phyloP scores from a whole-genome alignment of 2,113 vertebrate genomes.

The Cephalopholis sonnerati region DNA sequence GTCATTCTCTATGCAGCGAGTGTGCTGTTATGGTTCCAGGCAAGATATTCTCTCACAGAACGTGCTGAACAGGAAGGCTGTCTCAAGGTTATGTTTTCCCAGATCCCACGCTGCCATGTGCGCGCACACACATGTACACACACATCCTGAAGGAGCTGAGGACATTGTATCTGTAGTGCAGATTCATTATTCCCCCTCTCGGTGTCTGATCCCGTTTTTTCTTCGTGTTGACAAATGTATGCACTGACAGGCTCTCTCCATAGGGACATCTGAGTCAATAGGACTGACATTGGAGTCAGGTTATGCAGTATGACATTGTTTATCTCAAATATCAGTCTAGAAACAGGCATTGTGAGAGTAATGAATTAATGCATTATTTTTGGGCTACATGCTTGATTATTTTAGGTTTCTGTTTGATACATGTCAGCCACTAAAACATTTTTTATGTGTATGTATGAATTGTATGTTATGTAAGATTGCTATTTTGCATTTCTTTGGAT shows the following conservation, averaged over 20 bases:
- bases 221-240: slow-evolving; percentile 48
- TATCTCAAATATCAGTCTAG: slow-evolving; percentile 7
- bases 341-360: neutral
- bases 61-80: slow-evolving; percentile 47
- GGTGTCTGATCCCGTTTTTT: slow-evolving; percentile 42
- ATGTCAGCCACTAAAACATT: neutral
- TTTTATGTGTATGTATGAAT: neutral
- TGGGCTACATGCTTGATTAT: neutral
- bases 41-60: slow-evolving; percentile 66
- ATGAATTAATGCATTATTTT: neutral
- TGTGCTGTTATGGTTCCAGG: slow-evolving; percentile 68
- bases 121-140: slow-evolving; percentile 20
- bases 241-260: slow-evolving; percentile 49
- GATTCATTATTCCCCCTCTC: slow-evolving; percentile 58
- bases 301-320: slow-evolving; percentile 31
- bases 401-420: neutral
- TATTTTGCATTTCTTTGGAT: neutral
- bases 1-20: slow-evolving; percentile 58
- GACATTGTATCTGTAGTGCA: slow-evolving; percentile 55
- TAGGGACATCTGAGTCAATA: slow-evolving; percentile 41
- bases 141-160: slow-evolving; percentile 43
- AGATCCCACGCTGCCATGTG: slow-evolving; percentile 43
- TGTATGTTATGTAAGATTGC: neutral
- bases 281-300: slow-evolving; percentile 17
- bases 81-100: slow-evolving; percentile 80